Percentiles rank a stretch among this genome's conserved stretches.
phyloP scores from a whole-genome alignment of 1,140 invertebrate species.

The Drosophila sp. region DNA sequence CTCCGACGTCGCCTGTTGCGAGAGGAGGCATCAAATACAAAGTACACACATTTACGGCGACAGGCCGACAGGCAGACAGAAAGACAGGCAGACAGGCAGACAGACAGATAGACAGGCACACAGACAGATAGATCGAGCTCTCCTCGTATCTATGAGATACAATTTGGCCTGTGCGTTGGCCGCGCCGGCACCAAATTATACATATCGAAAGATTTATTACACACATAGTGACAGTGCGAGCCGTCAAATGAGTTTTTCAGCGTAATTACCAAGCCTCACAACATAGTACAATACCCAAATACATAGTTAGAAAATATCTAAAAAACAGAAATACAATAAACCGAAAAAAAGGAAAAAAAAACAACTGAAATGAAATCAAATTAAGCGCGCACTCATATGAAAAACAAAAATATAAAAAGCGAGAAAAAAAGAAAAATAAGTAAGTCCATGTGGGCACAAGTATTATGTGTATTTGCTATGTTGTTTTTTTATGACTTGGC shows the following conservation, averaged over 20 bases:
- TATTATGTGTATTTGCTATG: slow-evolving; percentile 47
- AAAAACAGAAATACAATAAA: slow-evolving; percentile 1
- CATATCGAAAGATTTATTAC: slow-evolving; percentile 80
- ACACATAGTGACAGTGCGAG: slow-evolving; percentile 71
- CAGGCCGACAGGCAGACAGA: slow-evolving; percentile 9
- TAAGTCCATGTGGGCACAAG: slow-evolving; percentile 68
- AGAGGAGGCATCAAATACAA: slow-evolving; percentile 41
- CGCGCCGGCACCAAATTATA: slow-evolving; percentile 70
- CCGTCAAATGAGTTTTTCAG: slow-evolving; percentile 81
- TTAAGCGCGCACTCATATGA: slow-evolving; percentile 65
- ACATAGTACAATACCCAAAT: slow-evolving; percentile 72
- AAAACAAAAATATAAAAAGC: slow-evolving; percentile 21
- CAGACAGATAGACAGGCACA: slow-evolving; percentile 23
- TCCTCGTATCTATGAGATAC: slow-evolving; percentile 73
- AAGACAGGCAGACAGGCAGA: slow-evolving; percentile 12
- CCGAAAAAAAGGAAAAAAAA: slow-evolving; percentile 34
- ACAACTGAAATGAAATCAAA: slow-evolving; percentile 59
- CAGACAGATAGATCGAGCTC: slow-evolving; percentile 24
- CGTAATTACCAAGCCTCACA: slow-evolving; percentile 78
- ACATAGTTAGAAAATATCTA: slow-evolving; percentile 61
- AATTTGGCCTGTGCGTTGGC: slow-evolving; percentile 73
- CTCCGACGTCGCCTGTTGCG: slow-evolving; percentile 47
- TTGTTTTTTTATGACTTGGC: slow-evolving; percentile 56
- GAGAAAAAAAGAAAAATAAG: slow-evolving; percentile 35
- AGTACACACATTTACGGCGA: slow-evolving; percentile 38